phyloP scores from a whole-genome alignment of 2,888 invertebrate species.

The Lymantria dispar region DNA sequence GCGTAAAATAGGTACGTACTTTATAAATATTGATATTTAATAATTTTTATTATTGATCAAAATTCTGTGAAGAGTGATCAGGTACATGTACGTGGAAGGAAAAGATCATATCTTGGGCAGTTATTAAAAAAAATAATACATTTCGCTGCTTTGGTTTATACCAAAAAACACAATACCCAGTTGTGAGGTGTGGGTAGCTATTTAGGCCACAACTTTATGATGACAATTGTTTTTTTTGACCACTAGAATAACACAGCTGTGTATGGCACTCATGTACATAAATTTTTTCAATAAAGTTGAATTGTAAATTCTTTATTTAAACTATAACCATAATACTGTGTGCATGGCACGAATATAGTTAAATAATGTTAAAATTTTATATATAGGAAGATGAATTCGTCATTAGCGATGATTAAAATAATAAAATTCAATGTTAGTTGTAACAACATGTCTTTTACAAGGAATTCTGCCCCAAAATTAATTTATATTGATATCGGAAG shows the following conservation, averaged over 20 bases:
- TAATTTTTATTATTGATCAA: background rate
- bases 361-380: constrained; percentile 39
- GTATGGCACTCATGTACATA: constrained; percentile 4
- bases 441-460: constrained; percentile 77
- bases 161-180: background rate
- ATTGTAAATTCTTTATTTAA: constrained; percentile 14
- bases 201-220: no score
- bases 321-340: constrained; percentile 47
- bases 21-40: background rate
- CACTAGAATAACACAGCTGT: constrained; percentile 7
- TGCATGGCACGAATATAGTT: constrained; percentile 47
- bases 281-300: constrained; percentile 10
- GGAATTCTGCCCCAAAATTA: constrained; percentile 75
- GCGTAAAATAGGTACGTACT: constrained; percentile 10
- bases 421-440: constrained; percentile 43
- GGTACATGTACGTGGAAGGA: constrained; percentile 62
- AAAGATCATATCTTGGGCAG: constrained; percentile 37
- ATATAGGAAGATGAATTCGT: constrained; percentile 43
- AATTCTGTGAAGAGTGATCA: constrained; percentile 33
- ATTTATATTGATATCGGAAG: constrained; percentile 64
- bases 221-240: background rate
- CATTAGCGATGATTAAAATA: constrained; percentile 53
- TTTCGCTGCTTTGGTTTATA: constrained; percentile 15
- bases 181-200: background rate
- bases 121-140: constrained; percentile 26